phyloP scores from a whole-genome alignment of 2,888 invertebrate species.

The Tetramorium bicarinatum region DNA sequence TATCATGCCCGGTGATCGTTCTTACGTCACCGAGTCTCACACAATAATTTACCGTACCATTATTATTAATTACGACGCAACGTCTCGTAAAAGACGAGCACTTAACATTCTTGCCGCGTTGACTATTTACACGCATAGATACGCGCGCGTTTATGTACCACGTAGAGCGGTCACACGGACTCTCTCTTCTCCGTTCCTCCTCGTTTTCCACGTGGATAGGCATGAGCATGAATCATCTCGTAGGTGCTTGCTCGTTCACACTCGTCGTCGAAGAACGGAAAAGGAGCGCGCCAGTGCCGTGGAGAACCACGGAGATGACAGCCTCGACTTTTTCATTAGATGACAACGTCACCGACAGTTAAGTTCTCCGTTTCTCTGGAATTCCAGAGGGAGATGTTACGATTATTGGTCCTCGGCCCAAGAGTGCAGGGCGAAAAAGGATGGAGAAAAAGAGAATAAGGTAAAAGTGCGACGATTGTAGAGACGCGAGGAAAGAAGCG shows the following conservation, averaged over 20 bases:
- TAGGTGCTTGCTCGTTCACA: slow-evolving; percentile 71
- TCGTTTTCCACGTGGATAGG: slow-evolving; percentile 71
- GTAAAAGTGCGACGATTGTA: slow-evolving; percentile 42
- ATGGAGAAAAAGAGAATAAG: slow-evolving; percentile 46
- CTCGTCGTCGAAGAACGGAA: slow-evolving; percentile 69
- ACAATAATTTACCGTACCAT: slow-evolving; percentile 56
- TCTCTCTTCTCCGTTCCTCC: slow-evolving; percentile 54
- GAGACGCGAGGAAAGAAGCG: slow-evolving; percentile 16
- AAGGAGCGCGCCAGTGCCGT: slow-evolving; percentile 54
- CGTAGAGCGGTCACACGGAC: slow-evolving; percentile 56
- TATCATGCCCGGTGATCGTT: slow-evolving; percentile 44
- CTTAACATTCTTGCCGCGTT: slow-evolving; percentile 63
- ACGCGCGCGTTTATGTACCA: slow-evolving; percentile 38
- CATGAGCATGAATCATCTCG: slow-evolving; percentile 74
- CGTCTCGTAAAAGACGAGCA: slow-evolving; percentile 57
- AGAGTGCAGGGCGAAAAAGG: slow-evolving; percentile 37
- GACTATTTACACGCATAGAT: slow-evolving; percentile 37
- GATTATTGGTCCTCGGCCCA: slow-evolving; percentile 73
- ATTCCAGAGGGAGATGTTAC: slow-evolving; percentile 80
- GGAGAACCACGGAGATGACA: slow-evolving; percentile 62
- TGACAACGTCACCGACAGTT: slow-evolving; percentile 56
- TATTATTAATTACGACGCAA: slow-evolving; percentile 61
- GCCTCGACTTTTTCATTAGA: slow-evolving; percentile 71
- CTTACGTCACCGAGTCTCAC: slow-evolving; percentile 30
- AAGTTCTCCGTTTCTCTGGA: slow-evolving; percentile 61